These are phyloP conservation scores for Anolis carolinensis DNA, from an alignment of 2,113 vertebrate genomes.

Conservation along the genomic window DNA sequence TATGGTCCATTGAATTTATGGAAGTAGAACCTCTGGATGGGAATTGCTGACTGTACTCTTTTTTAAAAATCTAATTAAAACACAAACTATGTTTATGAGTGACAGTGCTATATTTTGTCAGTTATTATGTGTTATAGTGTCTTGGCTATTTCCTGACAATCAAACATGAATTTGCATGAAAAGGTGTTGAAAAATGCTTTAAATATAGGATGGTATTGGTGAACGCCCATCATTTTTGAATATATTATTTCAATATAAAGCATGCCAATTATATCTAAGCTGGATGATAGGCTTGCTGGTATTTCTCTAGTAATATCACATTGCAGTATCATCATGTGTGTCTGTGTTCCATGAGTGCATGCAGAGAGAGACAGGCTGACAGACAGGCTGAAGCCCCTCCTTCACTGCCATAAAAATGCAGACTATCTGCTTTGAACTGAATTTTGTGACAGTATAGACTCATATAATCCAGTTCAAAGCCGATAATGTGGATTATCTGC, in stretches of 20 bases:
- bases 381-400: not conserved
- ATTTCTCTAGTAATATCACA: not conserved
- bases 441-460: too few species aligned
- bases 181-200: conserved; percentile 27
- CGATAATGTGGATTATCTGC: too few species aligned
- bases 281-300: not conserved
- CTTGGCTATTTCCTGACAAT: not conserved
- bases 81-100: not conserved
- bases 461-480: too few species aligned
- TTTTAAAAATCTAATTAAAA: not conserved
- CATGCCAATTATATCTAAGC: conserved; percentile 19
- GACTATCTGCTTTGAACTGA: too few species aligned
- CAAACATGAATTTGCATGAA: conserved; percentile 11
- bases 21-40: too few species aligned
- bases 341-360: not conserved
- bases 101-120: not conserved
- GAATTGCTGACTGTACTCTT: too few species aligned
- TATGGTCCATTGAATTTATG: too few species aligned
- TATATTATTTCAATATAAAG: conserved; percentile 26
- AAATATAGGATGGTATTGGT: not conserved
- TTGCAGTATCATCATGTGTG: not conserved
- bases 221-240: conserved; percentile 33
- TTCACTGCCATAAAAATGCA: too few species aligned
- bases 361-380: not conserved
- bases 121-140: not conserved